phyloP scores from a whole-genome alignment of 1,140 invertebrate genomes.

The Drosophila lini region DNA sequence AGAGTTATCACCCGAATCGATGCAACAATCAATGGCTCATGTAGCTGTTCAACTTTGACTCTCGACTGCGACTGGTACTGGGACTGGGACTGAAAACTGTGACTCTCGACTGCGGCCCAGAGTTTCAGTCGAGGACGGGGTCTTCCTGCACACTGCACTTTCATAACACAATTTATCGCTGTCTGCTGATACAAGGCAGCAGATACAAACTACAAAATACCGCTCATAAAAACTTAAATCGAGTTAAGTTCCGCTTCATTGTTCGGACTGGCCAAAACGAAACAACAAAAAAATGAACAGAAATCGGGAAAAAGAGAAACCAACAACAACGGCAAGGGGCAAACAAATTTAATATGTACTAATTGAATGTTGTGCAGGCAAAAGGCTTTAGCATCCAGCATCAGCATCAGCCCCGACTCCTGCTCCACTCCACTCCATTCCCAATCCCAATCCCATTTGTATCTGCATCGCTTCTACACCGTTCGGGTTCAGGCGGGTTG shows the following conservation, averaged over 20 bases:
- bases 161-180: constrained; percentile 70
- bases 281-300: constrained; percentile 35
- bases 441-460: constrained; percentile 39
- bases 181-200: constrained; percentile 60
- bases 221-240: constrained; percentile 74
- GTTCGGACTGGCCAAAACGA: constrained; percentile 49
- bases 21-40: constrained; percentile 48
- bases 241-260: constrained; percentile 73
- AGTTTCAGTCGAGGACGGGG: constrained; percentile 15
- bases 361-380: constrained; percentile 73
- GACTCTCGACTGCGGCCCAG: constrained; percentile 1
- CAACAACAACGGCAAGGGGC: constrained; percentile 31
- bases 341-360: constrained; percentile 74
- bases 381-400: constrained; percentile 21
- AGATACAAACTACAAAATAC: constrained; percentile 63
- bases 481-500: constrained; percentile 46
- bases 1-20: constrained; percentile 46
- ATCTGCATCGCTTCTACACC: constrained; percentile 53
- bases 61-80: constrained; percentile 14
- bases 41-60: constrained; percentile 52
- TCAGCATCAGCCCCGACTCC: constrained; percentile 10
- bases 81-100: constrained; percentile 7
- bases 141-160: constrained; percentile 60
- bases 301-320: constrained; percentile 37
- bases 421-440: constrained; percentile 7